Evolutionary conservation across 2,113 vertebrate genomes (phyloP), one percentile per base, ranked within the genome.

Genomic region (Laticauda laticaudata): DNA sequence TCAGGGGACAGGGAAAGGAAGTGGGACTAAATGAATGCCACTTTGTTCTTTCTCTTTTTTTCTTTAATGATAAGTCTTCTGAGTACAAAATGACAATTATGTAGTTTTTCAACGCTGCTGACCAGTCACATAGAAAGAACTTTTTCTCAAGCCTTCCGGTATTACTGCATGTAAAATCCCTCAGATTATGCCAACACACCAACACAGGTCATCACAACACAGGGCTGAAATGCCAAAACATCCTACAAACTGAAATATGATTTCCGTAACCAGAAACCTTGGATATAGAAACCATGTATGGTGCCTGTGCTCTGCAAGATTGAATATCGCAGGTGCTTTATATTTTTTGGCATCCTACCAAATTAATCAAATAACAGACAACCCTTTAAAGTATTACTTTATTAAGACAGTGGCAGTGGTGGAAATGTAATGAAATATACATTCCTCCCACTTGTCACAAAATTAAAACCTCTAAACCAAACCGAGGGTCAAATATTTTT

Each of bases 111-210:
- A 95, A 96, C 81, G 88, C 95, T 93, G 95, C 94, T 88, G 1
- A 87, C 95, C 87, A 93, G 92, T 91, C 85, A 94, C 90, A 94
- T 53, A 96, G 95, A 97, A 97, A 95, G 96, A 95, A 92, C 96
- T 26, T 96, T 97, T 97, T 98, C 94, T 95, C 95, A 96, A 23
- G 18, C 7, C 12, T 53, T 69, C 53, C 48, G 18, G 9, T 56
- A 54, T 92, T 93, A 54, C 92, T 90, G 81, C 96, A 97, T 97
- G 97, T 96, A 96, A 96, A 94, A 95, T 95, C 88, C 94, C 56
- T 95, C 96, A 89, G 94, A 94, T 96, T 96, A 96, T 96, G 95
- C 93, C 92, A 86, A 87, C 88, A 86, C 86, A 55, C 43, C 64
- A 81, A 15, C 57, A 88, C 90, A 55, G 51, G 51, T 86, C 93